A percentile compares a stretch with the other conserved stretches of the same genome.
phyloP scores from a whole-genome alignment of 2,797 vertebrate genomes.

The Parotocinclus haroldoi region DNA sequence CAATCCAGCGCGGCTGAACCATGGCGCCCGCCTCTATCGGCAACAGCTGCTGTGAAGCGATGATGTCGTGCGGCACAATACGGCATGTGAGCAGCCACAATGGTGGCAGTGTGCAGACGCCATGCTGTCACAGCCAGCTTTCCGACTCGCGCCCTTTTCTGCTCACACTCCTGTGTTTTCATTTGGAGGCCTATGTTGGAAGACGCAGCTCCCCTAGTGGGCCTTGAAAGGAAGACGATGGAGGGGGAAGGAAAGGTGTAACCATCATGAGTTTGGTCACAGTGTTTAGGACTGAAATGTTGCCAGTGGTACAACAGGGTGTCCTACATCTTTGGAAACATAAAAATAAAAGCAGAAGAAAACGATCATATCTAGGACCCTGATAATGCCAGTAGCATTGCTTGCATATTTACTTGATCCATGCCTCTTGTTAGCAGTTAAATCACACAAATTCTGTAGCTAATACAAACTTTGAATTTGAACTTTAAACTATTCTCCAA shows the following conservation, averaged over 20 bases:
- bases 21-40: constrained; percentile 67
- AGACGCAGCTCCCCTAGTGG: constrained; percentile 49
- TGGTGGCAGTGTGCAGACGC: constrained; percentile 62
- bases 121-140: constrained; percentile 66
- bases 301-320: neutral
- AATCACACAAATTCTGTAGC: too few species aligned
- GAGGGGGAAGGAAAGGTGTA: constrained; percentile 44
- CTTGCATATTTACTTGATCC: too few species aligned
- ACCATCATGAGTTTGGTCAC: constrained; percentile 2
- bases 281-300: neutral
- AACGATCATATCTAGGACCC: too few species aligned
- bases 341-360: too few species aligned
- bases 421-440: too few species aligned
- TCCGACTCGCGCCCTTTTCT: constrained; percentile 43
- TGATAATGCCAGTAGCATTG: too few species aligned
- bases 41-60: constrained; percentile 74
- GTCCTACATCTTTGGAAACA: too few species aligned
- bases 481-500: too few species aligned
- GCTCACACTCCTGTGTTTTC: constrained; percentile 58
- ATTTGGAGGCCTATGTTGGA: constrained; percentile 53
- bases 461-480: too few species aligned
- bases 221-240: constrained; percentile 57
- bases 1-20: constrained; percentile 59
- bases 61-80: constrained; percentile 71
- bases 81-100: constrained; percentile 67